Evolutionary conservation across 2,888 invertebrate species (phyloP), one percentile per base, ranked within the genome.

Genomic region (Dastarcus helophoroides): DNA sequence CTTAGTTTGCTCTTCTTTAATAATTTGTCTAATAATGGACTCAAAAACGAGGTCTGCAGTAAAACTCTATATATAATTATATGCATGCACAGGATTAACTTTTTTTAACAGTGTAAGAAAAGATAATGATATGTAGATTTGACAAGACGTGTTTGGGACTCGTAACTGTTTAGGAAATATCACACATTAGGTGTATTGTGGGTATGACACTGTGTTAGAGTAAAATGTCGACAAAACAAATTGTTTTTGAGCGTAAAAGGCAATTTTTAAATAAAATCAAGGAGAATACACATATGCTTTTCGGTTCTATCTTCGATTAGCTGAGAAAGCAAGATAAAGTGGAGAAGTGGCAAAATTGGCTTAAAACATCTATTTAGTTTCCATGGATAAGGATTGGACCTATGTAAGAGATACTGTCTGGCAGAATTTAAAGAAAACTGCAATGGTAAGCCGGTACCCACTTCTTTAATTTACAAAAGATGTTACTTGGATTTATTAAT

Each of bases 261-360:
- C 30, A 37, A 29, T 37, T 31, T 19, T 31, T 35, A 27, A 26
- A 13, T 10, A 35, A 37, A 31, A 27, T 33, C 31, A 29, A 25
- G 30, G 34, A 37, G 27, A 34, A 37, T 37, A 31, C 34, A 28
- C 17, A 31, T 13, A 26, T 35, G 30, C 26, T 37, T 14, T 37
- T 37, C 31, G 34, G 37, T 14, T 30, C 33, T 27, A 31, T 26
- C 29, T 37, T 34, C 15, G 31, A 32, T 14, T 24, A 29, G 26
- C 33, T 37, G 14, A 33, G 21, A 24, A 33, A 33, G 30, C 29
- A 33, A 25, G 30, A 33, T 33, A 15, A 33, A 32, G 26, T 33
- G 14, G 14, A 32, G 22, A 35, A 35, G 27, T 33, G 26, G 32
- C 26, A 33, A 22, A 26, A 26, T 26, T 26, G 32, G 26, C 14